A percentile compares a stretch with the other conserved stretches of the same genome.
These are phyloP conservation scores for Amazona guildingii DNA, from an alignment of 2,113 vertebrate species.

Conservation along the genomic window DNA sequence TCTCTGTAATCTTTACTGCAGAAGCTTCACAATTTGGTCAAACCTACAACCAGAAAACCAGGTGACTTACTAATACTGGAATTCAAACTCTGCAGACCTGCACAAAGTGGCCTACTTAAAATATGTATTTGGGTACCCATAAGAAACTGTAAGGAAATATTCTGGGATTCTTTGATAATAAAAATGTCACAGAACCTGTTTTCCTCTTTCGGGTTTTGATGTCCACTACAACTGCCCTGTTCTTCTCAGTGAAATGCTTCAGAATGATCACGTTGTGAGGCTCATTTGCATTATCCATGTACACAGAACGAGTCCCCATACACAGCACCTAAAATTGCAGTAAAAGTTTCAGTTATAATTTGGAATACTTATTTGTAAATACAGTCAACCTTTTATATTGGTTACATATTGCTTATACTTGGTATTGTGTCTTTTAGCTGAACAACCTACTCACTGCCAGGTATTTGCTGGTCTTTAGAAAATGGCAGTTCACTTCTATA, in stretches of 20 bases:
- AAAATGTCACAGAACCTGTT: slow-evolving; percentile 80
- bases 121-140: neutral
- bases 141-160: neutral
- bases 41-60: neutral
- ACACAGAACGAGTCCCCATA: slow-evolving; percentile 92
- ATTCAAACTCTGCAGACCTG: neutral
- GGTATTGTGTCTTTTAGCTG: neutral
- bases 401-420: neutral
- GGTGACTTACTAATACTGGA: neutral
- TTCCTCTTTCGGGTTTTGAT: slow-evolving; percentile 95
- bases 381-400: neutral
- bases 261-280: slow-evolving; percentile 92
- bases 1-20: neutral
- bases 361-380: neutral
- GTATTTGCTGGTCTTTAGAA: neutral
- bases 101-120: neutral
- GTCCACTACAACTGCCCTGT: slow-evolving; percentile 93
- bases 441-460: neutral
- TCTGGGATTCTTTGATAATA: slow-evolving; percentile 6
- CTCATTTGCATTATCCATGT: slow-evolving; percentile 95
- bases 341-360: neutral
- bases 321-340: slow-evolving; percentile 85
- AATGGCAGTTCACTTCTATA: neutral
- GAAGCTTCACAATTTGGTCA: neutral
- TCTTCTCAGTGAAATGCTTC: slow-evolving; percentile 97